Evolutionary conservation across 2,113 vertebrate genomes (phyloP).

Genomic region (Vulpes vulpes): DNA sequence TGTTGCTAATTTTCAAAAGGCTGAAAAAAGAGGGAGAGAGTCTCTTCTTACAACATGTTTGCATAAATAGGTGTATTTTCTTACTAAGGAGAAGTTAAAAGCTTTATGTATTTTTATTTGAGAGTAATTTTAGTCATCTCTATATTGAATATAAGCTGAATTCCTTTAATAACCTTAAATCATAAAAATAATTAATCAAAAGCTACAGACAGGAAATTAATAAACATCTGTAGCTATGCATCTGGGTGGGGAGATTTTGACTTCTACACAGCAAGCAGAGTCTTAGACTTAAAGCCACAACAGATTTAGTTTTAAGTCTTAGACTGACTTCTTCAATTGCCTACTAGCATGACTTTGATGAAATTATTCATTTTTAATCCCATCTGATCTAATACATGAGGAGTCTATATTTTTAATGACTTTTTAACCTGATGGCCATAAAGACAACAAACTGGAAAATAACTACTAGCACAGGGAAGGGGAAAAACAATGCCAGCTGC

Average conservation of each 20-base stretch:
- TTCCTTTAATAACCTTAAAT: conserved; percentile 18
- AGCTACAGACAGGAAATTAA: neutral
- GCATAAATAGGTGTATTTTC: neutral
- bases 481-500: neutral
- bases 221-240: neutral
- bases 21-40: neutral
- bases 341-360: neutral
- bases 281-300: neutral
- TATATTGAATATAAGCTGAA: neutral
- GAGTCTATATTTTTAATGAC: neutral
- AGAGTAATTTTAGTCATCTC: neutral
- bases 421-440: neutral
- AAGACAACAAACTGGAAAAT: neutral
- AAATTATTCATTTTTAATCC: conserved; percentile 32
- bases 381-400: neutral
- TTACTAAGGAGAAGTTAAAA: conserved; percentile 12
- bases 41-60: neutral
- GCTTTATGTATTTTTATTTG: neutral
- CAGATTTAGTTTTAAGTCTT: neutral
- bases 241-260: neutral
- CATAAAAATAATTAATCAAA: neutral
- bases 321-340: neutral
- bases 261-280: neutral
- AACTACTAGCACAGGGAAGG: neutral
- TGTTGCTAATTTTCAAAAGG: neutral